Conservation (phyloP, 2,113 vertebrate genomes). For the Thinocorus orbignyianus region DNA sequence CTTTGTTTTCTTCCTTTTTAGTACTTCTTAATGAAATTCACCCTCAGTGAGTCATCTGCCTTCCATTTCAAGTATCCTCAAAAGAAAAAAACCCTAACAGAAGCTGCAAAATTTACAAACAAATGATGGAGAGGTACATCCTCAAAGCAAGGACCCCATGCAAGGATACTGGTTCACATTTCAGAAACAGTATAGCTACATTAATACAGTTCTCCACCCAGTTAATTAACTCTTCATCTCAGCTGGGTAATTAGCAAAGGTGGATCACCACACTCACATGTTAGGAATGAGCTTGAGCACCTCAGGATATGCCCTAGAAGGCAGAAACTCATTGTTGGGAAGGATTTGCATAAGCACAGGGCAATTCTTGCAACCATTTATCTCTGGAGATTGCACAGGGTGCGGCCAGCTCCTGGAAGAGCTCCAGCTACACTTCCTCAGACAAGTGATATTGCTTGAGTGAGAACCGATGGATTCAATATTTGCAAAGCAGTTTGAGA, state of each 20-base stretch:
- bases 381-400: neutral
- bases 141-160: neutral
- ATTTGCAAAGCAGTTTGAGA: neutral
- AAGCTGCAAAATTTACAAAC: neutral
- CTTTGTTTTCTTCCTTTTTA: neutral
- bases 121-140: neutral
- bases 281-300: slow-evolving; percentile 29
- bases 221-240: slow-evolving; percentile 12
- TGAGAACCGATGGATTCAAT: neutral
- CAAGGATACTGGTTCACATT: neutral
- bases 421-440: neutral
- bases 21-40: neutral
- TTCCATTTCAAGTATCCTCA: neutral
- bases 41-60: neutral
- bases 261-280: slow-evolving; percentile 12
- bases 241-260: slow-evolving; percentile 25
- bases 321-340: neutral
- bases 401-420: neutral
- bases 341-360: neutral
- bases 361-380: neutral
- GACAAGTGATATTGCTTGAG: neutral
- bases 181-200: neutral
- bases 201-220: slow-evolving; percentile 11
- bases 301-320: slow-evolving; percentile 26
- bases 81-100: neutral